These are phyloP conservation scores for Cinara cedri DNA, from an alignment of 2,888 invertebrate genomes.

Conservation along the genomic window DNA sequence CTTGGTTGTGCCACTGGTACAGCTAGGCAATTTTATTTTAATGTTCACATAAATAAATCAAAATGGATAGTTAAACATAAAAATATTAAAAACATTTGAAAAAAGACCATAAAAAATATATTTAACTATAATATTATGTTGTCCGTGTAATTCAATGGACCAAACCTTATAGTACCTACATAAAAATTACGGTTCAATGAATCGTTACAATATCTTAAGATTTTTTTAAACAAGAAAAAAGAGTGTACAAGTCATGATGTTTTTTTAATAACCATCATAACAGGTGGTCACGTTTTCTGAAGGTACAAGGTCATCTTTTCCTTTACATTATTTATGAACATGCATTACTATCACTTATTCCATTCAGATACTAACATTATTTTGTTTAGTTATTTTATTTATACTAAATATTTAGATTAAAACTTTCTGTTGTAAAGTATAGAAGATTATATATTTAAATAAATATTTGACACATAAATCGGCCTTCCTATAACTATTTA, in stretches of 20 bases:
- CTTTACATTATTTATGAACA: conserved; percentile 22
- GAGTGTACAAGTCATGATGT: conserved; percentile 48
- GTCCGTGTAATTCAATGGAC: conserved; percentile 29
- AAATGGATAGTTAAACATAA: no score
- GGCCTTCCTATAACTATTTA: no score
- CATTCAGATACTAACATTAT: not conserved
- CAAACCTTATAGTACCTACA: conserved; percentile 35
- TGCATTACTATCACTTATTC: conserved; percentile 12
- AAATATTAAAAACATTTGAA: no score
- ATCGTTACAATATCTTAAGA: conserved; percentile 41
- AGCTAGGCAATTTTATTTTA: no score
- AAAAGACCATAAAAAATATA: conserved; percentile 4
- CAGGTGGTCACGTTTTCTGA: conserved; percentile 52
- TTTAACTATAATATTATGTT: not conserved
- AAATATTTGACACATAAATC: no score
- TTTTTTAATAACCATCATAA: conserved; percentile 54
- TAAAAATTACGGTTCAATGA: conserved; percentile 50
- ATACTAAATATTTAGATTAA: not conserved
- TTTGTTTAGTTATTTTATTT: not conserved
- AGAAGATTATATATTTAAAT: no score
- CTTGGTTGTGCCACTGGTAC: no score
- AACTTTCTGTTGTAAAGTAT: not conserved
- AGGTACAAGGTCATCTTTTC: conserved; percentile 48
- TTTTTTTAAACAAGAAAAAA: conserved; percentile 37
- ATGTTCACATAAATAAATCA: no score